These are phyloP conservation scores for Percina caprodes DNA, from an alignment of 2,113 vertebrate genomes.

Conservation along the genomic window DNA sequence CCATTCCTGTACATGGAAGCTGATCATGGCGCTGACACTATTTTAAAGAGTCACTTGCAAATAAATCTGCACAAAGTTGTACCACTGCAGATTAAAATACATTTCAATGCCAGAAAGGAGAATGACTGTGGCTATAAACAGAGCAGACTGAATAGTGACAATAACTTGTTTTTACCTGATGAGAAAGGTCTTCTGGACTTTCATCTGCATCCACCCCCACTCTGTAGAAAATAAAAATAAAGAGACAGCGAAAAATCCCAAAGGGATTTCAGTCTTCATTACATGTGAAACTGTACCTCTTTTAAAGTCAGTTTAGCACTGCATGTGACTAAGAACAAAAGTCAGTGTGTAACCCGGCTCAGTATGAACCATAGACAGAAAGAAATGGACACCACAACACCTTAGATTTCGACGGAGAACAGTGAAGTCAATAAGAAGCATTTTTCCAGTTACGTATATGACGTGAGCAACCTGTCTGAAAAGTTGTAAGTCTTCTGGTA, in stretches of 20 bases:
- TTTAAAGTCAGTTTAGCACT: neutral
- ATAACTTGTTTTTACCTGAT: conserved; percentile 78
- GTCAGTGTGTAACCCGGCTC: neutral
- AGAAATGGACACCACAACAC: too few species aligned
- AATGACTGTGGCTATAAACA: neutral
- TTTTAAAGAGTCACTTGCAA: neutral
- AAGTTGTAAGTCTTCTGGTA: too few species aligned
- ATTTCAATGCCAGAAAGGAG: neutral
- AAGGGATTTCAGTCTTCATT: neutral
- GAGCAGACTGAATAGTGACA: neutral
- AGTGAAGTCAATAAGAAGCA: too few species aligned
- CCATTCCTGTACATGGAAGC: neutral
- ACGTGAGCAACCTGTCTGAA: too few species aligned
- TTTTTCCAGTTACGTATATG: too few species aligned
- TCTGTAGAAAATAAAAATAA: conserved; percentile 68
- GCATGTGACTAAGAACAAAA: neutral
- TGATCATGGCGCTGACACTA: neutral
- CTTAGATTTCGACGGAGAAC: too few species aligned
- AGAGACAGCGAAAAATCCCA: too few species aligned
- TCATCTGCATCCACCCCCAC: conserved; percentile 84
- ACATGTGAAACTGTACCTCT: neutral
- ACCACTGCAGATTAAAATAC: neutral
- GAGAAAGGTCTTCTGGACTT: conserved; percentile 72
- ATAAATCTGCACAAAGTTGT: neutral
- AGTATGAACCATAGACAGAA: conserved; percentile 12